phyloP scores from a whole-genome alignment of 2,797 vertebrate genomes.

The Sebastes flavidus region DNA sequence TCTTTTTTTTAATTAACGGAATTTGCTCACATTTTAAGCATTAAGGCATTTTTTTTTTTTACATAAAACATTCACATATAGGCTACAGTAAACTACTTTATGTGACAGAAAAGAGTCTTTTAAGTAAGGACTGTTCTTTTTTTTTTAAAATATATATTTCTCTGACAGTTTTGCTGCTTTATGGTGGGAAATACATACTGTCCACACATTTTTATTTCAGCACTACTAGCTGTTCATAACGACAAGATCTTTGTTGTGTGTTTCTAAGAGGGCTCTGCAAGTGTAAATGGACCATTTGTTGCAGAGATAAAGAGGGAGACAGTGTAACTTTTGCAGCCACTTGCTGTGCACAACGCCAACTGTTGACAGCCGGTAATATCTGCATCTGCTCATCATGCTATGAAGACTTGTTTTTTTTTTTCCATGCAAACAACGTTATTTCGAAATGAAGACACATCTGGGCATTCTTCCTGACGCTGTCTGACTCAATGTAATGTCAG shows the following conservation, averaged over 20 bases:
- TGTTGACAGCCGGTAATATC: slow-evolving; percentile 52
- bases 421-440: background rate
- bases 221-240: background rate
- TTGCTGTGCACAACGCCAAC: slow-evolving; percentile 48
- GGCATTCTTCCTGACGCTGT: slow-evolving; percentile 4
- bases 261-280: background rate
- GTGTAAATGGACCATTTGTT: slow-evolving; percentile 26
- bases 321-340: slow-evolving; percentile 46
- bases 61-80: background rate
- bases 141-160: background rate
- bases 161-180: background rate
- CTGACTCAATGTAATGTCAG: slow-evolving; percentile 35
- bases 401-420: slow-evolving; percentile 23
- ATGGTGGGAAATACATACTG: background rate
- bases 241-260: background rate
- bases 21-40: background rate
- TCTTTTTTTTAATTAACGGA: slow-evolving; percentile 32
- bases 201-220: background rate
- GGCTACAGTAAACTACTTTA: background rate
- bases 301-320: slow-evolving; percentile 29
- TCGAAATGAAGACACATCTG: slow-evolving; percentile 8
- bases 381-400: slow-evolving; percentile 17
- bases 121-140: background rate
- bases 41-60: background rate
- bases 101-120: background rate